Conservation (phyloP, 2,113 vertebrate genomes). For the Bucco capensis region DNA sequence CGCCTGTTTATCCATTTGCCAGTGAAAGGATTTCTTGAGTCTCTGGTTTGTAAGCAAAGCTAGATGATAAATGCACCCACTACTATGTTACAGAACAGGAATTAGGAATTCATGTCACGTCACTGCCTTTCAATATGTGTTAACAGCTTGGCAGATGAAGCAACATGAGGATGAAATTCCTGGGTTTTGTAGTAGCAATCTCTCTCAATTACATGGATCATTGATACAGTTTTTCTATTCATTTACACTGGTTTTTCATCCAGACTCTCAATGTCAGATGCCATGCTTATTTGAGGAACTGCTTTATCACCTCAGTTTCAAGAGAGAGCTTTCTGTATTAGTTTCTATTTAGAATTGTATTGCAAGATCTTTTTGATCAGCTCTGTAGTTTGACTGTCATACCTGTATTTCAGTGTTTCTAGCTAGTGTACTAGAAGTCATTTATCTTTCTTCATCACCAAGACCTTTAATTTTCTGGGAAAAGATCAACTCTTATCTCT, state of each 20-base stretch:
- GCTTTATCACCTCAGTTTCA: not conserved
- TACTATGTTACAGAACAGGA: not conserved
- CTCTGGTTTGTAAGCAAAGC: not conserved
- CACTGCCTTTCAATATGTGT: constrained; percentile 32
- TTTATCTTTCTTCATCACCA: not conserved
- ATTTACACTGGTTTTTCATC: not conserved
- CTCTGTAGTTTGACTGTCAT: not conserved
- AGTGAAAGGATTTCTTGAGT: not conserved
- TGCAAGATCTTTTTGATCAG: not conserved
- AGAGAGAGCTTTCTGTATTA: not conserved
- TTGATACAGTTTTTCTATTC: not conserved
- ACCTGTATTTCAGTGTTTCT: not conserved
- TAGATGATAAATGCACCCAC: not conserved
- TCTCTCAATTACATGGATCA: not conserved
- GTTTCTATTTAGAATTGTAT: not conserved
- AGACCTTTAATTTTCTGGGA: not conserved
- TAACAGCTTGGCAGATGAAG: not conserved
- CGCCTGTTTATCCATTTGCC: not conserved
- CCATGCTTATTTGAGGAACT: not conserved
- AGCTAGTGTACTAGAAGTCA: not conserved
- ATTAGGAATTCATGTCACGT: not conserved
- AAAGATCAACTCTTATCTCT: not conserved
- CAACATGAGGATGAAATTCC: not conserved
- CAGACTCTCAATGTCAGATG: not conserved
- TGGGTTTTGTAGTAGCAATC: not conserved